These are phyloP conservation scores for Hoplodrina blanda DNA, from an alignment of 2,888 invertebrate genomes.

Conservation along the genomic window DNA sequence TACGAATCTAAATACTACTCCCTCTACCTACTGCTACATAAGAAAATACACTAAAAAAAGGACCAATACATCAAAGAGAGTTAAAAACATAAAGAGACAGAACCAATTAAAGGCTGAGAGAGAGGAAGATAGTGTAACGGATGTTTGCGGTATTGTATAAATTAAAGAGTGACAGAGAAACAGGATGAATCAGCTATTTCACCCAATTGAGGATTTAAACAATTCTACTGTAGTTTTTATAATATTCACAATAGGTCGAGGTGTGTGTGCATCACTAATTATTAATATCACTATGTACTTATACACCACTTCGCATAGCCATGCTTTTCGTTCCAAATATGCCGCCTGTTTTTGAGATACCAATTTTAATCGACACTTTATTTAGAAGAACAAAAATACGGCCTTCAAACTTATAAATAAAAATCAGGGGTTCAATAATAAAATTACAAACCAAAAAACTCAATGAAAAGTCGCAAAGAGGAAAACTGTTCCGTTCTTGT, in stretches of 20 bases:
- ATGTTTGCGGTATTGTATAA: slow-evolving; percentile 9
- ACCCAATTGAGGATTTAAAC: neutral
- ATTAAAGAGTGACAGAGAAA: slow-evolving; percentile 33
- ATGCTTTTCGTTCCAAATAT: no score
- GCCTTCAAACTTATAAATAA: no score
- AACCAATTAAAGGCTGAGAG: slow-evolving; percentile 6
- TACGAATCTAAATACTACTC: no score
- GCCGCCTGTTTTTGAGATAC: no score
- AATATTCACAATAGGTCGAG: neutral
- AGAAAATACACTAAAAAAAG: neutral
- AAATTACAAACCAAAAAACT: no score
- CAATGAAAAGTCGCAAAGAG: neutral
- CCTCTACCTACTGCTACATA: no score
- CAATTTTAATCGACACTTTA: no score
- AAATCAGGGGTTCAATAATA: no score
- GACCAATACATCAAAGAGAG: neutral
- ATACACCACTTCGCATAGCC: no score
- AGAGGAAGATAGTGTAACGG: slow-evolving; percentile 5
- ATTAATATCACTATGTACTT: no score
- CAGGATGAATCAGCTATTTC: slow-evolving; percentile 31
- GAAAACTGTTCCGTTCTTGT: neutral
- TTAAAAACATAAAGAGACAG: neutral
- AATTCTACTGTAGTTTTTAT: neutral
- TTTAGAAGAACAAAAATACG: no score
- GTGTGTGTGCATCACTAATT: neutral